Evolutionary conservation across 53 echinoderm and acorn worm genomes (phyloP), one percentile per base, ranked within the genome.

Genomic region (Echinometra lucunter): DNA sequence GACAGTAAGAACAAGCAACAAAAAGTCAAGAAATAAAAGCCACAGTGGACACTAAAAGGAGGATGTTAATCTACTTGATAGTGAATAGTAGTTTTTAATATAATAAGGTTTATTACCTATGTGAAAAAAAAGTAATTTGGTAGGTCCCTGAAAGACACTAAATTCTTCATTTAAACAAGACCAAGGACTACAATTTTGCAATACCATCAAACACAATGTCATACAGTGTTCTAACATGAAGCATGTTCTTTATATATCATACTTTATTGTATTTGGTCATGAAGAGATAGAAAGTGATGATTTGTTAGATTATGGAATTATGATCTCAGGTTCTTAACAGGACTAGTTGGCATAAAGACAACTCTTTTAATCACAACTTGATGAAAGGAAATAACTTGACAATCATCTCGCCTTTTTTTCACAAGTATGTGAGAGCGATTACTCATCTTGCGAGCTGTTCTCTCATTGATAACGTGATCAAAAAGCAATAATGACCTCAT

Each of bases 401-500:
- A 85, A 85, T 85, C 28, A 49, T 78, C 42, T 6, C 10, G 34
- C 44, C 15, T 30, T 37, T 47, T 45, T 85, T 85, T 81, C 44
- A 11, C 49, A 47, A 49, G 49, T 85, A 85, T 37, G 85, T 85
- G 49, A 4, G 85, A 49, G 13, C 38, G 89, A 58, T 89, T 89
- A 89, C 28, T 89, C 89, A 89, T 89, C 89, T 37, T 37, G 37
- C 7, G 47, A 47, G 23, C 60, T 58, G 57, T 89, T 89, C 88
- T 60, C 63, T 32, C 6, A 27, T 89, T 89, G 35, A n/a, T 89
- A 89, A 89, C 89, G 60, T 89, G 89, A 60, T 58, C 60, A 57
- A 60, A 89, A 89, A 57, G 32, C 37, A 89, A 89, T 89, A 58
- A 60, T 89, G 89, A 89, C 89, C 89, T 89, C 89, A 89, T 89